Percentiles rank a stretch among this genome's conserved stretches.
These are phyloP conservation scores for Varanus komodoensis DNA, from an alignment of 2,113 vertebrate genomes.

Conservation along the genomic window DNA sequence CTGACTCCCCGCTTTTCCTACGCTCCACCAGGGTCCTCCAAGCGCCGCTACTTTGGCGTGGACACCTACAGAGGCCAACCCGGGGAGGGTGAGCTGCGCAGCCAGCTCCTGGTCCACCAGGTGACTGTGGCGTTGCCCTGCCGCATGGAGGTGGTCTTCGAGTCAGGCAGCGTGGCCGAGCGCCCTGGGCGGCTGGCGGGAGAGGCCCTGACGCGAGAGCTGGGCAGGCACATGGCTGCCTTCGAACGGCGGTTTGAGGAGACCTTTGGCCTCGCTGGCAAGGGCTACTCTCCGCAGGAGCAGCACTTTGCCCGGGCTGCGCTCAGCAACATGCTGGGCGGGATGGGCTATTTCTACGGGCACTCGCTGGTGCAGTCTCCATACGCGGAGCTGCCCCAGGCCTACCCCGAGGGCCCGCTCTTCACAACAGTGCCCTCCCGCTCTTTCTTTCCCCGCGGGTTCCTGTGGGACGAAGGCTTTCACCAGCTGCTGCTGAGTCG, in stretches of 20 bases:
- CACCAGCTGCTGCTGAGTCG: constrained; percentile 91
- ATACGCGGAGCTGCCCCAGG: constrained; percentile 74
- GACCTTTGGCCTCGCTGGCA: constrained; percentile 82
- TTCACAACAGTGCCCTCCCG: constrained; percentile 93
- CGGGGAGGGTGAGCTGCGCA: constrained; percentile 57
- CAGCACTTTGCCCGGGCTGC: constrained; percentile 85
- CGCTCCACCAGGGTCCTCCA: constrained; percentile 72
- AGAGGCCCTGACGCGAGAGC: constrained; percentile 73
- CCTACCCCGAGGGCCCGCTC: constrained; percentile 78
- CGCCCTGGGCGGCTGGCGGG: constrained; percentile 81
- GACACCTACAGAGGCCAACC: constrained; percentile 78
- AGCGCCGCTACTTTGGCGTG: constrained; percentile 82
- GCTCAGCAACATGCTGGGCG: constrained; percentile 91
- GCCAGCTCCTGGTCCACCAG: constrained; percentile 90
- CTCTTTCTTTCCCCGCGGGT: constrained; percentile 95
- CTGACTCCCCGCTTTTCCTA: constrained; percentile 85
- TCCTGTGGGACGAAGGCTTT: constrained; percentile 98
- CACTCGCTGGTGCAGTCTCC: constrained; percentile 84
- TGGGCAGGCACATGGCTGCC: constrained; percentile 71
- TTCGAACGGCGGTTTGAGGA: constrained; percentile 87
- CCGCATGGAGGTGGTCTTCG: constrained; percentile 87
- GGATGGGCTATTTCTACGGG: constrained; percentile 93
- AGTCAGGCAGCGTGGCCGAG: constrained; percentile 83
- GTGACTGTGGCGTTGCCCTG: constrained; percentile 87
- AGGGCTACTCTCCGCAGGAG: constrained; percentile 78